These are phyloP conservation scores for Lampropteryx suffumata DNA, from an alignment of 2,888 invertebrate genomes.

Conservation along the genomic window DNA sequence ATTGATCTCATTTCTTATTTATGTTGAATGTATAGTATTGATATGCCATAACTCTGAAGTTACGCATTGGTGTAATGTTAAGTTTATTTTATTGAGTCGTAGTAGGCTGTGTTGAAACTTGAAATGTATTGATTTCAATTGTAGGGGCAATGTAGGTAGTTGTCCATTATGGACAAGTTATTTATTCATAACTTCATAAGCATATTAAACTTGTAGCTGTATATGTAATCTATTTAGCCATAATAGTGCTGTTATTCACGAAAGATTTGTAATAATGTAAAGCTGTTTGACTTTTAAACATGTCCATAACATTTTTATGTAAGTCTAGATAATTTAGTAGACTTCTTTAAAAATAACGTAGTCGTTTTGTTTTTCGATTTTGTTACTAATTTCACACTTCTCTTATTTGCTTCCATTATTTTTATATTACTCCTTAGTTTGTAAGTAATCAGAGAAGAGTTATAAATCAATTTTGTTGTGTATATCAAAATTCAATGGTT, in stretches of 20 bases:
- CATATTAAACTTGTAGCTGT: slow-evolving; percentile 11
- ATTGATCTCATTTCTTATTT: slow-evolving; percentile 79
- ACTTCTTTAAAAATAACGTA: slow-evolving; percentile 25
- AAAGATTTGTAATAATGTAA: background rate
- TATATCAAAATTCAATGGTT: slow-evolving; percentile 72
- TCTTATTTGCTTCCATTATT: slow-evolving; percentile 68
- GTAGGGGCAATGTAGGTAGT: slow-evolving; percentile 36
- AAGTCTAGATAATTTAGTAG: no score
- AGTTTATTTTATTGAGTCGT: slow-evolving; percentile 50
- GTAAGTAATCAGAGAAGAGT: slow-evolving; percentile 59
- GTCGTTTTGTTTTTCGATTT: slow-evolving; percentile 50
- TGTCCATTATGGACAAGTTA: slow-evolving; percentile 23
- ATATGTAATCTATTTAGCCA: slow-evolving; percentile 19
- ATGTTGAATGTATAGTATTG: slow-evolving; percentile 67
- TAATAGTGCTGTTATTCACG: slow-evolving; percentile 8
- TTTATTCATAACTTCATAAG: slow-evolving; percentile 37
- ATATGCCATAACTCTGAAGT: slow-evolving; percentile 70
- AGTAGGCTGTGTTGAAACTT: slow-evolving; percentile 57
- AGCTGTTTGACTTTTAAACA: background rate
- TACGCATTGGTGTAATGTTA: slow-evolving; percentile 65
- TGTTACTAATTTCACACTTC: slow-evolving; percentile 40
- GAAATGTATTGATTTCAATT: slow-evolving; percentile 46
- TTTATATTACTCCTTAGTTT: slow-evolving; percentile 60
- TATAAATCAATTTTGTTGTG: slow-evolving; percentile 66
- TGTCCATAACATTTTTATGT: background rate